phyloP scores from a whole-genome alignment of 2,888 invertebrate genomes.

The Cabera pusaria region DNA sequence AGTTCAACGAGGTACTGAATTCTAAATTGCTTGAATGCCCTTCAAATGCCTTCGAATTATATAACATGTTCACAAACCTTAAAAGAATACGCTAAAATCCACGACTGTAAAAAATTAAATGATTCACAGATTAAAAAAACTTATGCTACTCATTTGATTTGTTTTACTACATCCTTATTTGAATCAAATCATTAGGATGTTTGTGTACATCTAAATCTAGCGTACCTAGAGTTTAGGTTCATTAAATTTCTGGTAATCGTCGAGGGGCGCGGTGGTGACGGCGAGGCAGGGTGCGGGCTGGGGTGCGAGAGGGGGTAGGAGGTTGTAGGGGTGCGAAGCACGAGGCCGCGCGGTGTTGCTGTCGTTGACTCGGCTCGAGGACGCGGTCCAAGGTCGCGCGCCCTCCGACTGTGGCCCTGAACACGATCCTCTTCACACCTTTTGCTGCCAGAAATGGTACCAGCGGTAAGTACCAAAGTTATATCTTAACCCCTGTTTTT shows the following conservation, averaged over 20 bases:
- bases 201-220: constrained; percentile 7
- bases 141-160: too few relatives aligned
- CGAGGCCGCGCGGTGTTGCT: constrained; percentile 56
- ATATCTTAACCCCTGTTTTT: constrained; percentile 12
- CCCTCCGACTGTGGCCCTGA: constrained; percentile 49
- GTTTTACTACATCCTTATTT: too few relatives aligned
- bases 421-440: constrained; percentile 41
- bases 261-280: constrained; percentile 35
- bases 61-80: too few relatives aligned
- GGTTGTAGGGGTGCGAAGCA: constrained; percentile 11
- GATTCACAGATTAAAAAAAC: too few relatives aligned
- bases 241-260: constrained; percentile 57
- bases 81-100: too few relatives aligned
- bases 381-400: constrained; percentile 69
- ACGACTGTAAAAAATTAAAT: too few relatives aligned
- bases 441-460: constrained; percentile 37
- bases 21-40: too few relatives aligned
- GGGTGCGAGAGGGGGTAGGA: constrained; percentile 28
- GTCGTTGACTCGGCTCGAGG: constrained; percentile 78
- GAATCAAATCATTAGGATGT: constrained; percentile 8
- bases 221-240: constrained; percentile 32
- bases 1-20: too few relatives aligned
- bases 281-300: constrained; percentile 30
- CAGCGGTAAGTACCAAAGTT: constrained; percentile 24
- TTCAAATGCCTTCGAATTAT: too few relatives aligned